A percentile compares a stretch with the other conserved stretches of the same genome.
Conservation (phyloP, 2,888 invertebrate genomes). For the Conomelus anceps region DNA sequence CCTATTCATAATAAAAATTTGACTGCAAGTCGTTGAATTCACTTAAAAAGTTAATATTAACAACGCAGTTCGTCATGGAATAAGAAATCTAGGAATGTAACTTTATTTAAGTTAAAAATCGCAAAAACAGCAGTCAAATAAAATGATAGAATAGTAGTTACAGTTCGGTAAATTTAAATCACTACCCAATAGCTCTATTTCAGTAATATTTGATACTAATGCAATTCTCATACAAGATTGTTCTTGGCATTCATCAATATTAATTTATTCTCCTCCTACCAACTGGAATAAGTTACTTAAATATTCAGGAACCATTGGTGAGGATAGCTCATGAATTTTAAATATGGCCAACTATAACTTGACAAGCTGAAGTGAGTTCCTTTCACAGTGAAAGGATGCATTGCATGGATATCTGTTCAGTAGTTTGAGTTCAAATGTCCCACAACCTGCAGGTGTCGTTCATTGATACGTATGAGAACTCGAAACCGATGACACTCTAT, state of each 20-base stretch:
- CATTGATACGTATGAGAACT: background rate
- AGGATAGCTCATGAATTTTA: background rate
- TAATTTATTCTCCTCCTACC: background rate
- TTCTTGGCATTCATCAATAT: background rate
- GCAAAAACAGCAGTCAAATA: too few relatives aligned
- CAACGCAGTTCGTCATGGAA: too few relatives aligned
- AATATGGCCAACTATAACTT: background rate
- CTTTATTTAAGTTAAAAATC: too few relatives aligned
- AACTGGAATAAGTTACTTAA: background rate
- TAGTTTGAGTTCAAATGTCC: background rate
- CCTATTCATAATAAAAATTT: too few relatives aligned
- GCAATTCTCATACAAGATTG: background rate
- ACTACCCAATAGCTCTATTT: background rate
- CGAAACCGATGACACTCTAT: background rate
- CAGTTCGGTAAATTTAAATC: too few relatives aligned
- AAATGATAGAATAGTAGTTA: too few relatives aligned
- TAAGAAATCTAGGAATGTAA: too few relatives aligned
- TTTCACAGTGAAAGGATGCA: background rate
- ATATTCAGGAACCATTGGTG: background rate
- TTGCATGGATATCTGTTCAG: background rate
- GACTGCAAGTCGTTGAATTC: too few relatives aligned
- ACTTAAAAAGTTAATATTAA: too few relatives aligned
- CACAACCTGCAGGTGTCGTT: background rate
- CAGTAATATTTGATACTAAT: background rate
- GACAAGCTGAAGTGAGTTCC: background rate